Conservation (phyloP, 2,113 vertebrate genomes). For the Menidia beryllina region DNA sequence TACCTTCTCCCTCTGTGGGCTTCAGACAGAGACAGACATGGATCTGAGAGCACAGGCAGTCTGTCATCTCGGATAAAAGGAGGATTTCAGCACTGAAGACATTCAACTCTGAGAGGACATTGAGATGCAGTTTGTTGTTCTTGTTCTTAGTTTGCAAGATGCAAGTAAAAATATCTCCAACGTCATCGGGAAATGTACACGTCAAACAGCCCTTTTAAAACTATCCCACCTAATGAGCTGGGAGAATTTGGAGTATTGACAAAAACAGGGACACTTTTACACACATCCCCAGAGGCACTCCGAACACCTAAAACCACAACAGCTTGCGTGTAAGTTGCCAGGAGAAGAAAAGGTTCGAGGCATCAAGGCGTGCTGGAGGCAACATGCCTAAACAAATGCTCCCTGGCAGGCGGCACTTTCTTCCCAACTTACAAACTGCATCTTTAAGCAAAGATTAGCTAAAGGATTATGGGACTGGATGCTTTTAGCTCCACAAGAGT, state of each 20-base stretch:
- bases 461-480: conserved; percentile 71
- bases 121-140: conserved; percentile 26
- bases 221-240: conserved; percentile 1
- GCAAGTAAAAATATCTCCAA: conserved; percentile 20
- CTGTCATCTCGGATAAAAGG: conserved; percentile 53
- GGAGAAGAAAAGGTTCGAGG: conserved; percentile 29
- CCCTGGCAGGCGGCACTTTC: conserved; percentile 46
- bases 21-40: conserved; percentile 40
- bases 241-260: conserved; percentile 45
- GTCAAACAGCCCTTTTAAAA: conserved; percentile 11
- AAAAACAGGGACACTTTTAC: conserved; percentile 36
- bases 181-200: conserved; percentile 29
- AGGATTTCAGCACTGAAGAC: conserved; percentile 43
- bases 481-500: conserved; percentile 65
- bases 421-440: conserved; percentile 62
- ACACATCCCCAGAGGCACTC: conserved; percentile 49
- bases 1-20: conserved; percentile 30
- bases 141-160: neutral
- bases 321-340: conserved; percentile 49
- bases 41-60: conserved; percentile 46
- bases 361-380: conserved; percentile 45
- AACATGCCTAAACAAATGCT: conserved; percentile 54
- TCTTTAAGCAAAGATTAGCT: conserved; percentile 79
- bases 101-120: conserved; percentile 34
- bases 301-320: conserved; percentile 38